Evolutionary conservation across 1,140 invertebrate species (phyloP).

Genomic region (Macrotrachela quadricornifera): DNA sequence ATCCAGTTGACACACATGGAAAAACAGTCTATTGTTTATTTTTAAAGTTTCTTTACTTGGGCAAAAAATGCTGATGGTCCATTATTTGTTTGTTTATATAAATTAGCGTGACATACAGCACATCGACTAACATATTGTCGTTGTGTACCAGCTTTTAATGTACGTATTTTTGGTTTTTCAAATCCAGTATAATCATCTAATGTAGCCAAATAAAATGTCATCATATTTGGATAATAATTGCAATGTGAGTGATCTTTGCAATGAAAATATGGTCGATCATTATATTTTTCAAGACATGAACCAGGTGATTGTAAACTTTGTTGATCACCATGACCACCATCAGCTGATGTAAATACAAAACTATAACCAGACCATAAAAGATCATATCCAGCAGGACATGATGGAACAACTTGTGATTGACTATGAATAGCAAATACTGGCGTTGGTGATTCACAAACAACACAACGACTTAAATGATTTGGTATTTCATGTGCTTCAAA

Average conservation of each 20-base stretch:
- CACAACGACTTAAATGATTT: neutral
- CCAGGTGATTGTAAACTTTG: neutral
- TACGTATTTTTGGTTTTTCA: slow-evolving; percentile 7
- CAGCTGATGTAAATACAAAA: neutral
- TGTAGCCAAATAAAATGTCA: neutral
- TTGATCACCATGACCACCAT: neutral
- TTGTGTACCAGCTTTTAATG: slow-evolving; percentile 20
- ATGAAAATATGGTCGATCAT: neutral
- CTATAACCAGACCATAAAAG: neutral
- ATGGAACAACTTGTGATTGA: neutral
- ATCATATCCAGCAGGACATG: neutral
- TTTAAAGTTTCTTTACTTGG: too few relatives aligned
- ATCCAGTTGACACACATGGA: too few relatives aligned
- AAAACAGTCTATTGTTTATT: too few relatives aligned
- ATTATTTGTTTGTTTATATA: neutral
- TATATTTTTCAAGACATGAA: neutral
- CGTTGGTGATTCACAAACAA: neutral
- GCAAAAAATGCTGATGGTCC: neutral
- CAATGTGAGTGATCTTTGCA: neutral
- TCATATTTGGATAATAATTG: neutral
- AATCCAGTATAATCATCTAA: neutral
- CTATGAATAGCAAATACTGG: slow-evolving; percentile 21
- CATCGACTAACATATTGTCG: neutral
- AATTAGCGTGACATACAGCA: neutral
- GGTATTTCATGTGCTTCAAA: neutral